Percentiles rank a stretch among this genome's conserved stretches.
phyloP scores from a whole-genome alignment of 1,140 invertebrate species.

The Caenorhabditis tropicalis region DNA sequence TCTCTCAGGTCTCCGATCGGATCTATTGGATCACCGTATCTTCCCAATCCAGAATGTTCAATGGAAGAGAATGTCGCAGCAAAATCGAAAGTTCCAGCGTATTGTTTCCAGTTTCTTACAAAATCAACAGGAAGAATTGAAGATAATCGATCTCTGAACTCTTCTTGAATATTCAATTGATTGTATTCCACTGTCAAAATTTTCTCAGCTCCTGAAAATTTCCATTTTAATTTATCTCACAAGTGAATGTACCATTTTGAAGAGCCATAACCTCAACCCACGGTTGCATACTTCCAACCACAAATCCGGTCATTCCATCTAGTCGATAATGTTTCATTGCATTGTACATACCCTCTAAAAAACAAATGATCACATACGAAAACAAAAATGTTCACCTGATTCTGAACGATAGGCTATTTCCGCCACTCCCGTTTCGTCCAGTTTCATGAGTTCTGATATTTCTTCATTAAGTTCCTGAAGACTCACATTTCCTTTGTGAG shows the following conservation, averaged over 20 bases:
- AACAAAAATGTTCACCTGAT: background rate
- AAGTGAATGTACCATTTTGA: background rate
- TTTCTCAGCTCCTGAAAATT: background rate
- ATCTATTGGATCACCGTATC: slow-evolving; percentile 43
- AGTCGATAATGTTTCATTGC: background rate
- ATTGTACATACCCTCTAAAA: background rate
- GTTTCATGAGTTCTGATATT: background rate
- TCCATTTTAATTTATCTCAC: background rate
- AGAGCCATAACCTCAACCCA: slow-evolving; percentile 37
- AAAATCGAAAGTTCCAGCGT: slow-evolving; percentile 22
- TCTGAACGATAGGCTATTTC: background rate
- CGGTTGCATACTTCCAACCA: slow-evolving; percentile 18
- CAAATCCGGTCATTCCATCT: background rate
- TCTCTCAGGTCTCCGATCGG: slow-evolving; percentile 42
- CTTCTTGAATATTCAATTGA: background rate
- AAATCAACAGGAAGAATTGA: background rate
- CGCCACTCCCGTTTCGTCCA: background rate
- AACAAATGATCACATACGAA: background rate
- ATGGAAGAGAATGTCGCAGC: slow-evolving; percentile 11
- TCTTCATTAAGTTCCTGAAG: background rate
- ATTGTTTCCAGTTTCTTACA: background rate
- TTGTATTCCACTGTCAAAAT: background rate
- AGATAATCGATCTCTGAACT: background rate
- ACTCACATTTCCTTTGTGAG: background rate
- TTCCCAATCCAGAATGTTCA: background rate